phyloP scores from a whole-genome alignment of 2,888 invertebrate species.

The Microctonus hyperodae region DNA sequence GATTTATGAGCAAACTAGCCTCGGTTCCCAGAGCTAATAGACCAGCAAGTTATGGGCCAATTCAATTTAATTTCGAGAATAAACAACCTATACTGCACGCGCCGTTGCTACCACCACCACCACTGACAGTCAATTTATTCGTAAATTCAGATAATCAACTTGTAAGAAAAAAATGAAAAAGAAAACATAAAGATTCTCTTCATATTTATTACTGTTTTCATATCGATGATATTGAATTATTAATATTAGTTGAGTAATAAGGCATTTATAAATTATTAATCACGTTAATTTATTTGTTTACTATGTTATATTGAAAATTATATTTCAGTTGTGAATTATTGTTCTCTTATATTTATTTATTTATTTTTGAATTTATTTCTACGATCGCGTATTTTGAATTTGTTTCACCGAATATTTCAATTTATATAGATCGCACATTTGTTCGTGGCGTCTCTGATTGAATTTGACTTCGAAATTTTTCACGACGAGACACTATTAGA shows the following conservation, averaged over 20 bases:
- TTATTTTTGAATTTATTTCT: no score
- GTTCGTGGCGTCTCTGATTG: not conserved
- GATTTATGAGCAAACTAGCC: constrained; percentile 61
- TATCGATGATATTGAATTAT: not conserved
- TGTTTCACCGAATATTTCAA: not conserved
- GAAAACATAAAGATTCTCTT: not conserved
- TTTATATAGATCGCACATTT: not conserved
- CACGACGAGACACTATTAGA: not conserved
- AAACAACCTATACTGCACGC: constrained; percentile 51
- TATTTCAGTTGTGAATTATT: not conserved
- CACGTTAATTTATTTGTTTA: not conserved
- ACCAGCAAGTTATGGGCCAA: constrained; percentile 61
- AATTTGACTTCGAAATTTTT: constrained; percentile 3
- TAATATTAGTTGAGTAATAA: not conserved
- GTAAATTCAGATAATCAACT: constrained; percentile 37
- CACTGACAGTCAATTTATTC: constrained; percentile 54
- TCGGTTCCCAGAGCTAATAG: constrained; percentile 59
- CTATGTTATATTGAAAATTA: no score
- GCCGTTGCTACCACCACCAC: constrained; percentile 42
- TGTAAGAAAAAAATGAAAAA: not conserved
- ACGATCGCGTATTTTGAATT: no score
- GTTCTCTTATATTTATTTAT: no score
- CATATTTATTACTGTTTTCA: not conserved
- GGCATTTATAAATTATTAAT: not conserved
- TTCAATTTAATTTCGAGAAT: constrained; percentile 62